Evolutionary conservation across 2,888 invertebrate species (phyloP).

Genomic region (Petrophora chlorosata): DNA sequence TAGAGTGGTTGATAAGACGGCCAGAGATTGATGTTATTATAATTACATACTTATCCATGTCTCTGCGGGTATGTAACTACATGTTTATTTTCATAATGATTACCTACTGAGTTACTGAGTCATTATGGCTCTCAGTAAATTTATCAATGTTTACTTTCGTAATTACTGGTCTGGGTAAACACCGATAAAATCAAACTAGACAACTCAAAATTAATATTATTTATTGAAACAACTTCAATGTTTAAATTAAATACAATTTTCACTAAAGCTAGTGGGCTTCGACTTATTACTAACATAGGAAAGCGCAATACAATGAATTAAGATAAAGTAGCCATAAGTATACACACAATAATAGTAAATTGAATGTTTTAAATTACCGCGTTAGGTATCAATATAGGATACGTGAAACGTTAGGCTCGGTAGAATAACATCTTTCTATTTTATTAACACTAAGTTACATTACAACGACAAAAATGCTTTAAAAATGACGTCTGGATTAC

Average conservation of each 20-base stretch:
- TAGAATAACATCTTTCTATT: conserved; percentile 60
- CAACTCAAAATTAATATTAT: conserved; percentile 76
- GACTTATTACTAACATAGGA: conserved; percentile 70
- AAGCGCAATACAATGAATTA: conserved; percentile 70
- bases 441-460: conserved; percentile 60
- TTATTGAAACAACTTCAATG: conserved; percentile 81
- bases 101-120: conserved; percentile 18
- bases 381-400: conserved; percentile 75
- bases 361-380: conserved; percentile 37
- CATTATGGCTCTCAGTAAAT: conserved; percentile 14
- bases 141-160: conserved; percentile 30
- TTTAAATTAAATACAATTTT: conserved; percentile 74
- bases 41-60: too few relatives aligned
- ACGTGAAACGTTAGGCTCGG: conserved; percentile 59
- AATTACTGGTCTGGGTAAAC: conserved; percentile 5
- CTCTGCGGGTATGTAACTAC: conserved; percentile 5
- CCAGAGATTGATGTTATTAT: too few relatives aligned
- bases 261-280: conserved; percentile 76
- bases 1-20: too few relatives aligned
- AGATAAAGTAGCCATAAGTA: conserved; percentile 74
- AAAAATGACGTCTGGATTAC: conserved; percentile 57
- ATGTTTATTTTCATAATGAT: conserved; percentile 8
- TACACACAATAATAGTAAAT: conserved; percentile 38
- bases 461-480: conserved; percentile 64
- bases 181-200: conserved; percentile 38